Conservation (phyloP, 92 coral and sea anemone genomes). For the Anthopleura xanthogrammica region DNA sequence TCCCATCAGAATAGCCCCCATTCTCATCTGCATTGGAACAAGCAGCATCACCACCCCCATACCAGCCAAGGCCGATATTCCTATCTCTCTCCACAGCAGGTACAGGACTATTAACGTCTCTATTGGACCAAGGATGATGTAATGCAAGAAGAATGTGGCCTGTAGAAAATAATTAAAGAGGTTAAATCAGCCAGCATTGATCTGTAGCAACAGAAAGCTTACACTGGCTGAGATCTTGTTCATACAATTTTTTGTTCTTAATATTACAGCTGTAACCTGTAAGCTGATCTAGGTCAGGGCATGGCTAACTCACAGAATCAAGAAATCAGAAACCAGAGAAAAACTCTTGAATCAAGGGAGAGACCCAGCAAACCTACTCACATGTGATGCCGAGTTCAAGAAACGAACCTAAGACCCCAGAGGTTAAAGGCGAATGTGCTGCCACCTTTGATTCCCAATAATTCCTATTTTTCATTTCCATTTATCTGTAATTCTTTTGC, state of each 20-base stretch:
- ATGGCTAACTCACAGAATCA: too few relatives aligned
- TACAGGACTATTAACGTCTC: slow-evolving; percentile 56
- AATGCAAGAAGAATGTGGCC: slow-evolving; percentile 71
- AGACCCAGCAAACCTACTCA: background rate
- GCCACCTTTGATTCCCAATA: too few relatives aligned
- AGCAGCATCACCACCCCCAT: slow-evolving; percentile 70
- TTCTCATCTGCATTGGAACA: slow-evolving; percentile 74
- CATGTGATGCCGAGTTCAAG: background rate
- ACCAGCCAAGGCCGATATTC: slow-evolving; percentile 67
- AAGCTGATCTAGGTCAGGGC: too few relatives aligned
- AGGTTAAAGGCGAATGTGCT: too few relatives aligned
- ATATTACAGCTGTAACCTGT: too few relatives aligned
- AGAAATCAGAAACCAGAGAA: too few relatives aligned
- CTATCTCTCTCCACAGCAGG: slow-evolving; percentile 64
- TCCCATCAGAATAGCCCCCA: slow-evolving; percentile 68
- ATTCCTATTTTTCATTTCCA: too few relatives aligned
- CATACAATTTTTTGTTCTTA: background rate
- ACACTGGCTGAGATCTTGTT: background rate
- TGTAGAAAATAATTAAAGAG: background rate
- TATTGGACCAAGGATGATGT: slow-evolving; percentile 70
- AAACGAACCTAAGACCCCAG: too few relatives aligned
- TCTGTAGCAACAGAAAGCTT: background rate
- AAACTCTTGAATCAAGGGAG: background rate
- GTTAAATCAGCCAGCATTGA: background rate
- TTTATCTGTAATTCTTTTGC: too few relatives aligned